These are phyloP conservation scores for Lophius americanus DNA, from an alignment of 2,797 vertebrate genomes.

Conservation along the genomic window DNA sequence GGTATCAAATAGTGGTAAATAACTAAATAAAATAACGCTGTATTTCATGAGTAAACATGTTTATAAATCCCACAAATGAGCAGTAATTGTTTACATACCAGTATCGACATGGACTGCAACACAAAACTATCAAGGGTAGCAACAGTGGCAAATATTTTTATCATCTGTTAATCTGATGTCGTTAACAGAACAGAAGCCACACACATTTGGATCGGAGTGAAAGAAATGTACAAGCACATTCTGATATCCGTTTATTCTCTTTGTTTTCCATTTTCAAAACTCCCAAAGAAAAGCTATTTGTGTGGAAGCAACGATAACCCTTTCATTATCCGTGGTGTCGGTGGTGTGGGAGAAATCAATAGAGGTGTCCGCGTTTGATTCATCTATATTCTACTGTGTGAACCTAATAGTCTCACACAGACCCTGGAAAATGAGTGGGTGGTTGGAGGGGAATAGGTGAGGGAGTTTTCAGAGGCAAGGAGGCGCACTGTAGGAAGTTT, in stretches of 20 bases:
- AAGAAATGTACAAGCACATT: constrained; percentile 31
- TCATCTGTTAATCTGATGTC: neutral
- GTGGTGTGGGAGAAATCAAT: constrained; percentile 74
- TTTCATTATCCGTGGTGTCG: constrained; percentile 73
- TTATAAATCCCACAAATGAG: too few species aligned
- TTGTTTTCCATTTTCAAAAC: constrained; percentile 46
- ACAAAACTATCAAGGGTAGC: neutral
- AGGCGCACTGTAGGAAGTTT: constrained; percentile 39
- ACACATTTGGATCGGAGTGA: constrained; percentile 22
- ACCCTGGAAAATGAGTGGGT: constrained; percentile 61
- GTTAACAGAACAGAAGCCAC: constrained; percentile 17
- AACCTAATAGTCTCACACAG: constrained; percentile 70
- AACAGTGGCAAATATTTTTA: neutral
- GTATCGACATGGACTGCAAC: neutral
- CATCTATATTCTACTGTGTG: constrained; percentile 76
- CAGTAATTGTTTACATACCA: too few species aligned
- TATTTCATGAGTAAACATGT: too few species aligned
- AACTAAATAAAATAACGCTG: too few species aligned
- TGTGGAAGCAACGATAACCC: constrained; percentile 63
- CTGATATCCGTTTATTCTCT: constrained; percentile 29
- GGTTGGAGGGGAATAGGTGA: constrained; percentile 61
- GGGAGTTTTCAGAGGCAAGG: constrained; percentile 28
- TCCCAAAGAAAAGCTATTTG: constrained; percentile 61
- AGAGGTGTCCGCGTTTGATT: constrained; percentile 67
- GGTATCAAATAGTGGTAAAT: too few species aligned